Percentiles rank a stretch among this genome's conserved stretches.
Evolutionary conservation across 2,113 vertebrate genomes (phyloP).

Genomic region (Chitala chitala): DNA sequence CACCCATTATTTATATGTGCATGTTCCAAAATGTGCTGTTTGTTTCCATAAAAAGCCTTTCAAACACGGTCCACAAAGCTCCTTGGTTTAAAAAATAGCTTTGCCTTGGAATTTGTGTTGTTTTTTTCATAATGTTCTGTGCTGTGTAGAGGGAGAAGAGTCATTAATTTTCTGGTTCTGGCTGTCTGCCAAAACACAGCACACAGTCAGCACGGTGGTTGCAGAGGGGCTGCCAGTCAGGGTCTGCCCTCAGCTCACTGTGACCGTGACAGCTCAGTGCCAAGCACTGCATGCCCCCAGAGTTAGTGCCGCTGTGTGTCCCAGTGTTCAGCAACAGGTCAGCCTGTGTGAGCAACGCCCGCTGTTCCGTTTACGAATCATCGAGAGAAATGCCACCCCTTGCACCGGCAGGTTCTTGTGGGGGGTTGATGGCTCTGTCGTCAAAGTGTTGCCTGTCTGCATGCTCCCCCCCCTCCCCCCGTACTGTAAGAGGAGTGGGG

Average conservation of each 20-base stretch:
- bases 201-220: neutral
- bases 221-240: neutral
- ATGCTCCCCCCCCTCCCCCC: neutral
- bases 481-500: slow-evolving; percentile 27
- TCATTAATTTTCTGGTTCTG: neutral
- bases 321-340: no score
- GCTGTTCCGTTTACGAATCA: neutral
- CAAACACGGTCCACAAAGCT: neutral
- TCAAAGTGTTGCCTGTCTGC: slow-evolving; percentile 27
- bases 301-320: no score
- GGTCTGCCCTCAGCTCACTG: neutral
- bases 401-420: neutral
- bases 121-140: slow-evolving; percentile 1
- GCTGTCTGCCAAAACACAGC: neutral
- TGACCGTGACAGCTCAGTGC: no score
- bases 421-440: neutral
- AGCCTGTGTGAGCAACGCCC: neutral
- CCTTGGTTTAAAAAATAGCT: neutral
- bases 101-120: neutral
- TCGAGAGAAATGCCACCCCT: neutral
- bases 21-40: slow-evolving; percentile 17
- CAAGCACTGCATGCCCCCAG: no score
- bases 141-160: neutral
- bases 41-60: slow-evolving; percentile 14
- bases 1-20: neutral